Evolutionary conservation across 37 sponge, comb jelly and placozoan genomes (phyloP).

Genomic region (Diacarnus erythraeanus): DNA sequence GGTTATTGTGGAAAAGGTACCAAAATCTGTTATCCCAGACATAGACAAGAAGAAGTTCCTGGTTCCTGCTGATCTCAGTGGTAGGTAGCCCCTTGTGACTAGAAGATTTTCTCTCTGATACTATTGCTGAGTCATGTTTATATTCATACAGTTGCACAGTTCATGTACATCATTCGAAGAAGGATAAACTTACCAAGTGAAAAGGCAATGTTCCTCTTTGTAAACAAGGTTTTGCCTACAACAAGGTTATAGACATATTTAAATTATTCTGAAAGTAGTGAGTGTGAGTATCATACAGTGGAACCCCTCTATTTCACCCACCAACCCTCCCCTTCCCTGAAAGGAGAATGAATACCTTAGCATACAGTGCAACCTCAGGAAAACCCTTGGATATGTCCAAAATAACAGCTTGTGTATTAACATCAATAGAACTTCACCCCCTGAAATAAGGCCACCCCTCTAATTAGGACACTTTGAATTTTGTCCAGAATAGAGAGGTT

Average conservation of each 20-base stretch:
- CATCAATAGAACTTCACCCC: too few relatives aligned
- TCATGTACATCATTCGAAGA: conserved; percentile 98
- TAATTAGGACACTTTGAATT: too few relatives aligned
- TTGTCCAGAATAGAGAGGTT: too few relatives aligned
- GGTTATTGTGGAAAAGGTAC: conserved; percentile 98
- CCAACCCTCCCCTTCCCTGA: too few relatives aligned
- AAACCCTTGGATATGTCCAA: too few relatives aligned
- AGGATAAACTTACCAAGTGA: conserved; percentile 96
- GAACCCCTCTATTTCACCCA: not conserved
- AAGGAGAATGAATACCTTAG: too few relatives aligned
- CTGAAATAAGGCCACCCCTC: too few relatives aligned
- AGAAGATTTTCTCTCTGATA: not conserved
- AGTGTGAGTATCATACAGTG: not conserved
- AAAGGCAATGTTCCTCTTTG: conserved; percentile 99
- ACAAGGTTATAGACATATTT: conserved; percentile 72
- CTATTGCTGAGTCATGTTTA: not conserved
- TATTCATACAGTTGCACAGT: conserved; percentile 89
- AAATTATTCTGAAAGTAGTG: not conserved
- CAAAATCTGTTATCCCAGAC: conserved; percentile 89
- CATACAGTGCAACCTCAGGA: too few relatives aligned
- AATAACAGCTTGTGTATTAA: too few relatives aligned
- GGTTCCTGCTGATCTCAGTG: conserved; percentile 97
- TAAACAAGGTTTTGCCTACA: conserved; percentile 95
- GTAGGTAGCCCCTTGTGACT: conserved; percentile 68
- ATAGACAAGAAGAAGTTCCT: conserved; percentile 99